Conservation (phyloP, 2,797 vertebrate species). For the Muscicapa comitata region DNA sequence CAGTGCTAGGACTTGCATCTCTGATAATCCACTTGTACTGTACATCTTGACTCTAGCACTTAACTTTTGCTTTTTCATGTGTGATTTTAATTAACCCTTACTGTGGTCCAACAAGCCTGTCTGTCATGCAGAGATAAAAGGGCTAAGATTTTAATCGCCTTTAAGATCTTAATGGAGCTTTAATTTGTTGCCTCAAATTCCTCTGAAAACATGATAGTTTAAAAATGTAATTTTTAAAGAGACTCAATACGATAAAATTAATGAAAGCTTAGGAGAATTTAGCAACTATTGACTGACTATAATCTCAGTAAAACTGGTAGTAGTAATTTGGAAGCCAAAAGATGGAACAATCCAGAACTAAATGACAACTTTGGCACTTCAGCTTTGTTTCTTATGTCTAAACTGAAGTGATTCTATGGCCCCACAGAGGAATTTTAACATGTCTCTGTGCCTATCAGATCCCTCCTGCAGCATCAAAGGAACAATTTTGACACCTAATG, state of each 20-base stretch:
- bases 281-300: background rate
- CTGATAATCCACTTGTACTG: background rate
- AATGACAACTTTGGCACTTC: background rate
- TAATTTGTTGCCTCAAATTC: background rate
- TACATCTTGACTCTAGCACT: background rate
- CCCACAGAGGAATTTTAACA: background rate
- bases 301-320: background rate
- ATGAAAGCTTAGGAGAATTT: background rate
- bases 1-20: background rate
- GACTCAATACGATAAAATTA: background rate
- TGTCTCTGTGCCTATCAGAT: background rate
- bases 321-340: background rate
- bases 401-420: background rate
- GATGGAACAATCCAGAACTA: conserved; percentile 7
- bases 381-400: background rate
- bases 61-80: background rate
- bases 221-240: background rate
- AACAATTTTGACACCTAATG: conserved; percentile 36
- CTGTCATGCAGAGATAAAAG: background rate
- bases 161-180: background rate
- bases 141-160: background rate
- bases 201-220: background rate
- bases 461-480: background rate
- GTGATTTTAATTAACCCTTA: background rate
- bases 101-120: background rate